These are phyloP conservation scores for Cyanoramphus novaezelandiae DNA, from an alignment of 2,113 vertebrate genomes.

Conservation along the genomic window DNA sequence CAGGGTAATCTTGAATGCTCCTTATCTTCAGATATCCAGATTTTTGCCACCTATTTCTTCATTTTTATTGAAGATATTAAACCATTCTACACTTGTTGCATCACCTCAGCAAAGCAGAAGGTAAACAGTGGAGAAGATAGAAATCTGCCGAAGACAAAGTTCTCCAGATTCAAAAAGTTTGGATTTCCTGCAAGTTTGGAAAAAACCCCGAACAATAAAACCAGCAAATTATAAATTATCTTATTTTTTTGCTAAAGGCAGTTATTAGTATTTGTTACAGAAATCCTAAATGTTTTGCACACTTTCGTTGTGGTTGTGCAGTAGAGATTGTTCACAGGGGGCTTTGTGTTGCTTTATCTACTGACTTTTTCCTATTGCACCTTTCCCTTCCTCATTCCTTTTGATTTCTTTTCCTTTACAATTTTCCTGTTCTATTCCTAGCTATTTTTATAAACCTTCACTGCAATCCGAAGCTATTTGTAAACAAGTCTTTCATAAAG, in stretches of 20 bases:
- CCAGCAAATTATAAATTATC: not conserved
- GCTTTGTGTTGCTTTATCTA: not conserved
- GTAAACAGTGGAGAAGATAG: not conserved
- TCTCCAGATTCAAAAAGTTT: not conserved
- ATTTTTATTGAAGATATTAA: not conserved
- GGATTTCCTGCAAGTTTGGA: not conserved
- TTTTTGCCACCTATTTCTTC: slow-evolving; percentile 1
- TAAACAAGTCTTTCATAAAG: not conserved
- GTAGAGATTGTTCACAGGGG: not conserved
- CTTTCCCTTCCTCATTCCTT: not conserved
- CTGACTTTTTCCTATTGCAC: not conserved
- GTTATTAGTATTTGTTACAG: not conserved
- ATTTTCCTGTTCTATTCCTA: not conserved
- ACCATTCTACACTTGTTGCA: not conserved
- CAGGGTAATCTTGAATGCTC: not conserved
- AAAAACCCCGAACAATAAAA: not conserved
- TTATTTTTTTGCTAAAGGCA: not conserved
- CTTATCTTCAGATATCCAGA: not conserved
- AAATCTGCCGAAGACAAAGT: not conserved
- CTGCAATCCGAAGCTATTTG: rapidly evolving
- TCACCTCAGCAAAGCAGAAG: not conserved
- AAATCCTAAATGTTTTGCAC: not conserved
- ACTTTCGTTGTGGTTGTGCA: not conserved
- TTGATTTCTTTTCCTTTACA: not conserved
- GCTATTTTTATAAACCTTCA: not conserved